Conservation (phyloP, 2,113 vertebrate genomes). For the Tautogolabrus adspersus region DNA sequence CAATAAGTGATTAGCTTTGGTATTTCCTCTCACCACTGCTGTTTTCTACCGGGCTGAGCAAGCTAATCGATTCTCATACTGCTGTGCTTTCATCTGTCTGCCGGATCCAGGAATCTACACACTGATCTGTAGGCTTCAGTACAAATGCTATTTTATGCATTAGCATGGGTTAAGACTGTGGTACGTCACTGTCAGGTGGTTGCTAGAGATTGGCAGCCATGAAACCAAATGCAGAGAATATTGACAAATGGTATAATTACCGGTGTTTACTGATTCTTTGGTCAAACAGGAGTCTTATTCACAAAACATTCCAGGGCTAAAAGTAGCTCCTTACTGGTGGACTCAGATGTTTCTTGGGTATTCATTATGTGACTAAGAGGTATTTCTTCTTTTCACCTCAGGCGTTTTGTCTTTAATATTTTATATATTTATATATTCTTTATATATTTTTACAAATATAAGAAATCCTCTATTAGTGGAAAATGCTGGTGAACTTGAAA, state of each 20-base stretch:
- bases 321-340: too few relatives aligned
- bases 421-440: too few relatives aligned
- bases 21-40: conserved; percentile 45
- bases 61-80: conserved; percentile 47
- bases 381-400: too few relatives aligned
- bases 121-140: conserved; percentile 13
- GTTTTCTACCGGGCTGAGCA: conserved; percentile 43
- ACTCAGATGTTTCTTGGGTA: too few relatives aligned
- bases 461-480: too few relatives aligned
- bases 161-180: conserved; percentile 1
- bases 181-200: background rate
- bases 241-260: background rate
- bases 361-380: too few relatives aligned
- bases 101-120: conserved; percentile 16
- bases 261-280: background rate
- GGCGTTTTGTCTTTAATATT: too few relatives aligned
- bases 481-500: too few relatives aligned
- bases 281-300: background rate
- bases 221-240: background rate
- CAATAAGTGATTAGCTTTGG: conserved; percentile 38
- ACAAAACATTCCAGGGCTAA: background rate
- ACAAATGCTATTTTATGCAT: conserved; percentile 13
- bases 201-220: background rate
- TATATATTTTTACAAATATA: too few relatives aligned
- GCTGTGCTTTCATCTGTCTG: conserved; percentile 35